These are phyloP conservation scores for Orthosia incerta DNA, from an alignment of 2,888 invertebrate genomes.

Conservation along the genomic window DNA sequence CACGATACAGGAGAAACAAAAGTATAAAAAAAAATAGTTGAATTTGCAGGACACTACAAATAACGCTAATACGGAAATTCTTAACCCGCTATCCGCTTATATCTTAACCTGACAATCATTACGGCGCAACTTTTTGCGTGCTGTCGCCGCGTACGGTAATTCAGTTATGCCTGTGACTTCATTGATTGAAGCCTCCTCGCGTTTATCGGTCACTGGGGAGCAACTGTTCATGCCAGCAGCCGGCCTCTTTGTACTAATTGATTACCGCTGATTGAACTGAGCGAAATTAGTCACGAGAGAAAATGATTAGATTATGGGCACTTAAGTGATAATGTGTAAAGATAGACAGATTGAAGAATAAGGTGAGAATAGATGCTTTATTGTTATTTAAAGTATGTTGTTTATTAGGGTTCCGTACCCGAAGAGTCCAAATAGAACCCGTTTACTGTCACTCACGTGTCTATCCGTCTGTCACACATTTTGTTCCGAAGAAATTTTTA, in stretches of 20 bases:
- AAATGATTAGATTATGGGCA: conserved; percentile 46
- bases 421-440: too few relatives aligned
- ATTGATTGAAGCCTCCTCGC: conserved; percentile 70
- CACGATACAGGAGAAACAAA: too few relatives aligned
- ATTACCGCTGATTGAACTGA: conserved; percentile 41
- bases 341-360: conserved; percentile 15
- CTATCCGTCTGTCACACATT: too few relatives aligned
- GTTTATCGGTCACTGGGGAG: conserved; percentile 64
- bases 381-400: conserved; percentile 2
- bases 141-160: conserved; percentile 70
- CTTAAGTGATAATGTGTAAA: conserved; percentile 30
- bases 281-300: conserved; percentile 36
- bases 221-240: conserved; percentile 55
- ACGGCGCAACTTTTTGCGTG: conserved; percentile 69
- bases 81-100: conserved; percentile 31
- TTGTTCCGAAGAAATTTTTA: too few relatives aligned
- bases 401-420: too few relatives aligned
- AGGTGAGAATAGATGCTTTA: background rate
- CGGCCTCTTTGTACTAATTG: conserved; percentile 56
- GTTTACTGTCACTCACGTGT: too few relatives aligned
- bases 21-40: too few relatives aligned
- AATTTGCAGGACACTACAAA: background rate
- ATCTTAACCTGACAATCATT: conserved; percentile 57
- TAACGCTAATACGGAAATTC: background rate
- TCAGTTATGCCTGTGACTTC: conserved; percentile 73